Conservation (phyloP, 2,113 vertebrate species). For the Opisthocomus hoazin region DNA sequence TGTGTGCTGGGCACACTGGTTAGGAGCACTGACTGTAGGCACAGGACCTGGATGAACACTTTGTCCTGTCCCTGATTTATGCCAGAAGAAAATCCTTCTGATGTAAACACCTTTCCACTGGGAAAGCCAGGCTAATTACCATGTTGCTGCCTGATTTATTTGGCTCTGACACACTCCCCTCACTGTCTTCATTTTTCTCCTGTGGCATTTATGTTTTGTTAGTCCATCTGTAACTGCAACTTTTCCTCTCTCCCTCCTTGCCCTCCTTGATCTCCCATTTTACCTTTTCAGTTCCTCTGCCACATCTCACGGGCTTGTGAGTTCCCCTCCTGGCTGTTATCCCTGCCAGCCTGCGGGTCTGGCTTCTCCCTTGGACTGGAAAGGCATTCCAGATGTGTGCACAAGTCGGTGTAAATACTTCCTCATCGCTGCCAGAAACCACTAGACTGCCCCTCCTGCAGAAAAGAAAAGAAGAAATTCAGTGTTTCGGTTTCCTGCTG, state of each 20-base stretch:
- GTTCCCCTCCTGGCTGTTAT: not conserved
- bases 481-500: not conserved
- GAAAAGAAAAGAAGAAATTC: not conserved
- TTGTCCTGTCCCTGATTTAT: not conserved
- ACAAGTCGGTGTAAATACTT: not conserved
- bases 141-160: not conserved
- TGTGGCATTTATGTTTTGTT: not conserved
- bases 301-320: not conserved
- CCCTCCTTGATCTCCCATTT: not conserved
- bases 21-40: not conserved
- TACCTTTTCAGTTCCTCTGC: not conserved
- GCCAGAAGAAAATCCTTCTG: not conserved
- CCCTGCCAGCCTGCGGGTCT: not conserved
- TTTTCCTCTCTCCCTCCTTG: not conserved
- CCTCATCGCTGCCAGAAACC: not conserved
- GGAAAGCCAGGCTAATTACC: not conserved
- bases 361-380: not conserved
- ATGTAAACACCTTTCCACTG: not conserved
- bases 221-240: not conserved
- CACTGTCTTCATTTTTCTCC: not conserved
- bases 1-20: not conserved
- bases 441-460: not conserved
- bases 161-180: not conserved
- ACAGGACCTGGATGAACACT: not conserved
- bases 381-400: not conserved